These are phyloP conservation scores for Vannuccia rotundouncinata DNA, from an alignment of 2,888 invertebrate species.

Conservation along the genomic window DNA sequence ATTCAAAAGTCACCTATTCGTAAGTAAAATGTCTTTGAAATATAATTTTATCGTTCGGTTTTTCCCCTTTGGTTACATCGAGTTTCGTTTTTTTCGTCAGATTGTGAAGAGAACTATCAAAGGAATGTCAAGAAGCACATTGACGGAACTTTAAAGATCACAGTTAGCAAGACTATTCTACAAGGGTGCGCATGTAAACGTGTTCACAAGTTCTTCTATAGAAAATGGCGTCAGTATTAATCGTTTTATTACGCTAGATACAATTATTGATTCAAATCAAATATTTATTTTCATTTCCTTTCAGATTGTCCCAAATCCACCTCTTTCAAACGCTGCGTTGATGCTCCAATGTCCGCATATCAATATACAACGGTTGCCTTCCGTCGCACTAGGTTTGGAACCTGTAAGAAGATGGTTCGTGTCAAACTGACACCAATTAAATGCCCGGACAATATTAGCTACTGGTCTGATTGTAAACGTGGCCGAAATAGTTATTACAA, in stretches of 20 bases:
- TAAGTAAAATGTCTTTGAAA: constrained; percentile 9
- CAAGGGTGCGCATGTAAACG: constrained; percentile 9
- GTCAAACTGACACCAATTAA: constrained; percentile 28
- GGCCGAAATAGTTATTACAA: constrained; percentile 3
- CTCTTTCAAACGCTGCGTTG: background rate
- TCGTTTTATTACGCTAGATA: background rate
- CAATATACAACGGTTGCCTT: background rate
- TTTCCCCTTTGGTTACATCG: too few species aligned
- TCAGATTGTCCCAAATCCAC: background rate
- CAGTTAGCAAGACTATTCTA: background rate
- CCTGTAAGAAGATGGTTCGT: constrained; percentile 28
- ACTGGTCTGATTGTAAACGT: constrained; percentile 31
- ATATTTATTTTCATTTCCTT: background rate
- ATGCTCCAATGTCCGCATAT: constrained; percentile 1
- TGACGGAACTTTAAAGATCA: background rate
- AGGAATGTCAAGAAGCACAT: background rate
- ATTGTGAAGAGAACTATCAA: background rate
- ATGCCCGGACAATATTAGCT: background rate
- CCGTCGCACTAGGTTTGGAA: background rate
- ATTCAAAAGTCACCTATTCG: constrained; percentile 29
- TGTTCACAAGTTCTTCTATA: background rate
- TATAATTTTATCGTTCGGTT: too few species aligned
- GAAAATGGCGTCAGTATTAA: constrained; percentile 18
- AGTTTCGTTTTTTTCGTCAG: background rate
- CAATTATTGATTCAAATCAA: background rate